Conservation (phyloP, 2,113 vertebrate species). For the Engystomops pustulosus region DNA sequence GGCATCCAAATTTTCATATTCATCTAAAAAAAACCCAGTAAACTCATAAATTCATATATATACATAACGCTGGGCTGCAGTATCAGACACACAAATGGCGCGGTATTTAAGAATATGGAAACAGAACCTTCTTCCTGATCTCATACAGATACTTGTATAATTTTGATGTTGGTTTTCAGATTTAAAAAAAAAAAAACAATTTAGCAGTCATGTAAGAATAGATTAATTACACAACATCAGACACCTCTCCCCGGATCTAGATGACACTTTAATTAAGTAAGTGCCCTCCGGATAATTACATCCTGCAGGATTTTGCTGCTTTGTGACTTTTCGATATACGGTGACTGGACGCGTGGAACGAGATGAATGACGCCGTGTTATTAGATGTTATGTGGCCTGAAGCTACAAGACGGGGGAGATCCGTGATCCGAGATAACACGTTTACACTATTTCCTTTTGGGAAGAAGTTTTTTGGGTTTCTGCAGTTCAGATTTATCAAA, state of each 20-base stretch:
- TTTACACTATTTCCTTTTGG: background rate
- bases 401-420: background rate
- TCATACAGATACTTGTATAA: no score
- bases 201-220: background rate
- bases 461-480: no score
- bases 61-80: no score
- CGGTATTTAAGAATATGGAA: no score
- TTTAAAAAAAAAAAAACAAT: background rate
- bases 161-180: background rate
- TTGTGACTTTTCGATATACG: background rate
- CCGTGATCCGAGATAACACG: background rate
- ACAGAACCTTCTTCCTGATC: no score
- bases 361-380: conserved; percentile 17
- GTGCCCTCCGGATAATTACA: background rate
- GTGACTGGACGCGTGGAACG: background rate
- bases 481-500: no score
- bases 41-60: no score
- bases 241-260: background rate
- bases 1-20: no score
- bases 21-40: no score
- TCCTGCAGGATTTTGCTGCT: background rate
- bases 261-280: background rate
- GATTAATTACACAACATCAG: background rate
- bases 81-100: no score
- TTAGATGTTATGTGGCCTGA: background rate